Base-by-base conservation (phyloP, 92 coral and sea anemone species). In the Micromussa lordhowensis region DNA sequence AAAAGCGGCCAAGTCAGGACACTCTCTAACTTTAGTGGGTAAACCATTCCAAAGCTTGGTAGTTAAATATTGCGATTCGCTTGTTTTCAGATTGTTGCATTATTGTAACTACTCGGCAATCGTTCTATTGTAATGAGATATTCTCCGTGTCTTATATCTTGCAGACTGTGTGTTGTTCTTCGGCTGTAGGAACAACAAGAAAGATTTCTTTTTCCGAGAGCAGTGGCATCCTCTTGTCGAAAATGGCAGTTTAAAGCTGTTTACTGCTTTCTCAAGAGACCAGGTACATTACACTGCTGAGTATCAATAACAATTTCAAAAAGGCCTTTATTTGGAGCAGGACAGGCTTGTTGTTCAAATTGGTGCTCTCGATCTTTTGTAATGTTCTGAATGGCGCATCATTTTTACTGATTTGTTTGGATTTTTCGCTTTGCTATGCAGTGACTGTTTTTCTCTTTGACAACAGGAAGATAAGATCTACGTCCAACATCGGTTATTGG, bases 211-310 rank as follows among this genome's bases (percentile, higher is more conserved):
- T 86, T 98, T 96, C 81, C 94, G 88, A 77, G 92, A 96, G 1
- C 98, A 98, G 57, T 98, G 99, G 99, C 71, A 79, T 18, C 91
- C 90, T 36, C 93, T 96, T 30, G 49, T 75, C 21, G 30, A 87
- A 51, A 81, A 79, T 34, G 97, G 96, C 31, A 78, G 81, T 18
- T 68, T 98, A 15, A 79, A 82, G 30, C 85, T 98, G 58, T 93
- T 91, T 40, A 90, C 98, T 1, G 99, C 99, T 38, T 98, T 98
- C 80, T 98, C 99, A n/a, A 91, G 99, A 77, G 99, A 98, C 71
- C 99, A 97, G 97, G 99, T 97, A 88, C 76, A 59, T 26, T 4
- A 68, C 14, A 28, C 40, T 44, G 0, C 69, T 0, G 34, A 28
- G 5, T 66, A 2, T 66, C 17, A 1, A 26, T 66, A 1, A 66